Evolutionary conservation across 1,140 invertebrate species (phyloP).

Genomic region (Saxidomus purpurata): DNA sequence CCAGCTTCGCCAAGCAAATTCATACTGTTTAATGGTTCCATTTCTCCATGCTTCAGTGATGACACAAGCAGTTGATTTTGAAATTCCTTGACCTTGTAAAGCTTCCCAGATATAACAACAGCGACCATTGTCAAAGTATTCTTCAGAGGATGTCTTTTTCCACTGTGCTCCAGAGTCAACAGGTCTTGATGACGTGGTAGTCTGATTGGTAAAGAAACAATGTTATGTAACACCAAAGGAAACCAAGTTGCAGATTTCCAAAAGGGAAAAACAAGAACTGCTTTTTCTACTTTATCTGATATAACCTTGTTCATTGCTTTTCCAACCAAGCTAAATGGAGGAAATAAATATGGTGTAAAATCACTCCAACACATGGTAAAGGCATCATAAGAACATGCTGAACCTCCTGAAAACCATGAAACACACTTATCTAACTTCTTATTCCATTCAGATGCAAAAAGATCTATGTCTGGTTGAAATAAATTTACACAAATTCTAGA

Average conservation of each 20-base stretch:
- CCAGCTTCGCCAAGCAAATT: conserved; percentile 19
- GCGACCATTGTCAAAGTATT: conserved; percentile 40
- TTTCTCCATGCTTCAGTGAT: conserved; percentile 14
- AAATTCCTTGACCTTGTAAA: conserved; percentile 25
- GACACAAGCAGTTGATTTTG: not conserved
- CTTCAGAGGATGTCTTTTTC: conserved; percentile 43
- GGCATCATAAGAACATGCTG: too few relatives aligned
- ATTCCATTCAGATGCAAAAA: too few relatives aligned
- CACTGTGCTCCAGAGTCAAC: conserved; percentile 17
- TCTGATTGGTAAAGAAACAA: conserved; percentile 48
- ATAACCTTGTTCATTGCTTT: conserved; percentile 58
- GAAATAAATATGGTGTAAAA: conserved; percentile 44
- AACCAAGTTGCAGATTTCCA: conserved; percentile 64
- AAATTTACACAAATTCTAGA: too few relatives aligned
- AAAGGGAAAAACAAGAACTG: too few relatives aligned
- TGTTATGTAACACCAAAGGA: conserved; percentile 41
- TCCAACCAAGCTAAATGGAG: conserved; percentile 4
- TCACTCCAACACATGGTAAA: conserved; percentile 18
- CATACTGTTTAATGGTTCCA: conserved; percentile 37
- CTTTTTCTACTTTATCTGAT: conserved; percentile 55
- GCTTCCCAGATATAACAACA: conserved; percentile 60
- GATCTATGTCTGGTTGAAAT: too few relatives aligned
- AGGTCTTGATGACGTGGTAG: conserved; percentile 42
- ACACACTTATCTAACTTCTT: too few relatives aligned
- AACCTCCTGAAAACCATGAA: too few relatives aligned